A percentile compares a stretch with the other conserved stretches of the same genome.
Evolutionary conservation across 2,888 invertebrate species (phyloP).

Genomic region (Dynastes maya): DNA sequence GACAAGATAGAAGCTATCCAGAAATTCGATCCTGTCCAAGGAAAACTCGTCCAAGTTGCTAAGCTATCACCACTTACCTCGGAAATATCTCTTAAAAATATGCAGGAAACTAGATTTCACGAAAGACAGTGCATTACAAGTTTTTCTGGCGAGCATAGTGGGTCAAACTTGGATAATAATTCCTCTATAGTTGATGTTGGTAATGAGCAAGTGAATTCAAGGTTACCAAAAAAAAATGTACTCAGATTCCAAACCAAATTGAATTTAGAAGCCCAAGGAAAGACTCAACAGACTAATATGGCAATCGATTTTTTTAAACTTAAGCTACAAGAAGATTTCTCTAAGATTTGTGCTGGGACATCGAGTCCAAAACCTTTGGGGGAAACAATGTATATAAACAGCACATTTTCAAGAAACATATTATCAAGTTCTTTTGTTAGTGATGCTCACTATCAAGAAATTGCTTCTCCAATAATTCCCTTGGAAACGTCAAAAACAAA

Average conservation of each 20-base stretch:
- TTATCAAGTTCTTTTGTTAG: too few species aligned
- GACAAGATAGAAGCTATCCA: conserved; percentile 43
- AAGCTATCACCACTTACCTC: not conserved
- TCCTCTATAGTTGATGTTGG: not conserved
- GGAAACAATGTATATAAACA: too few species aligned
- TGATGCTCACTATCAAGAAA: too few species aligned
- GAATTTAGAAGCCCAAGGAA: not conserved
- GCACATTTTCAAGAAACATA: too few species aligned
- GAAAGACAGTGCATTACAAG: not conserved
- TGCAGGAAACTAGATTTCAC: not conserved
- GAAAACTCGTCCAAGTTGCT: not conserved
- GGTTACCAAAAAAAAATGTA: not conserved
- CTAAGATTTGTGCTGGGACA: not conserved
- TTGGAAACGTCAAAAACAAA: too few species aligned
- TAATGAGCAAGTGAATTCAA: not conserved
- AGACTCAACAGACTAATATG: not conserved
- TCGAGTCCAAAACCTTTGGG: too few species aligned
- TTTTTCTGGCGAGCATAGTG: not conserved
- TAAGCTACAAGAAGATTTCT: not conserved
- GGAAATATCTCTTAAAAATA: not conserved
- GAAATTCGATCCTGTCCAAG: conserved; percentile 18
- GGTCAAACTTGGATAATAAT: not conserved
- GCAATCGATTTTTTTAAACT: not conserved
- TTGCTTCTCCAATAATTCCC: too few species aligned
- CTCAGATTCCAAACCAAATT: not conserved